phyloP scores from a whole-genome alignment of 2,113 vertebrate species.

The Seriola dumerili region DNA sequence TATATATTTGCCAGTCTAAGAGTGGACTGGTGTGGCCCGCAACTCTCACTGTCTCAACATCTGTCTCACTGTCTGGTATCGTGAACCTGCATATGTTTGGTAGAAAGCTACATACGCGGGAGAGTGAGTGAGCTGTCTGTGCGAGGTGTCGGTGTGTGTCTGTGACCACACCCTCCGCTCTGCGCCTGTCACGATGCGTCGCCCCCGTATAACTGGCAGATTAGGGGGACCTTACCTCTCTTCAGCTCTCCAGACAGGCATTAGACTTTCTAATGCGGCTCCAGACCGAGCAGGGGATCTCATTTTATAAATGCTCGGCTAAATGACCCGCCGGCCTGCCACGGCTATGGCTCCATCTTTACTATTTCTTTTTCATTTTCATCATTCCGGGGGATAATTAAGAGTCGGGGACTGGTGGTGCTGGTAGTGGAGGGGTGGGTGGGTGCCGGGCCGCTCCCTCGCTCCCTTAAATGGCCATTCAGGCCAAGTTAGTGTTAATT shows the following conservation, averaged over 20 bases:
- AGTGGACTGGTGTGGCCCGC: neutral
- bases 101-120: neutral
- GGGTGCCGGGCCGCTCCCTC: neutral
- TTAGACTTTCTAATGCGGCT: conserved; percentile 66
- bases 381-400: conserved; percentile 69
- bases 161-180: conserved; percentile 24
- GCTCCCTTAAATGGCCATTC: conserved; percentile 13
- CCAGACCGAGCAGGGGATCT: conserved; percentile 42
- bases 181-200: conserved; percentile 21
- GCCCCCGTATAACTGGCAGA: conserved; percentile 45
- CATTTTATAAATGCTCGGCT: conserved; percentile 64
- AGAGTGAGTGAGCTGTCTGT: neutral
- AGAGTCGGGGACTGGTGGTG: conserved; percentile 22
- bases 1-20: neutral
- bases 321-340: conserved; percentile 60
- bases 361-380: conserved; percentile 64
- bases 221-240: conserved; percentile 50
- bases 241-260: conserved; percentile 66
- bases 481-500: conserved; percentile 1
- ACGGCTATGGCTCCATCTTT: conserved; percentile 55
- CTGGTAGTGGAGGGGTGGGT: neutral
- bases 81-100: neutral
- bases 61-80: conserved; percentile 20
- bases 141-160: conserved; percentile 11
- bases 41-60: neutral